Evolutionary conservation across 2,888 invertebrate species (phyloP).

Genomic region (Monoplex corrugatus): DNA sequence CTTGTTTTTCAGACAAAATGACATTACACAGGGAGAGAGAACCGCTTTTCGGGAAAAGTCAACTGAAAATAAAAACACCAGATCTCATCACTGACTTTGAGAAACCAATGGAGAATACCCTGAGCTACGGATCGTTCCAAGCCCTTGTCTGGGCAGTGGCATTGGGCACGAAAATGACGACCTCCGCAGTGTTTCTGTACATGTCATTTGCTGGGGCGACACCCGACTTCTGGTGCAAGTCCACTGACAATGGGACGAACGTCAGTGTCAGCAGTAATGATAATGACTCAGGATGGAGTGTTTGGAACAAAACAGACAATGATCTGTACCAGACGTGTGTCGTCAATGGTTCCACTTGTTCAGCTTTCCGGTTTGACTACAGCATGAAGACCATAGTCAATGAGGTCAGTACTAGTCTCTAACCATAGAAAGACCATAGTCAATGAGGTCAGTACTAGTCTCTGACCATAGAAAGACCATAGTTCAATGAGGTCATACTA

Average conservation of each 20-base stretch:
- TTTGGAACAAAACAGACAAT: neutral
- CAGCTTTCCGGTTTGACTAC: neutral
- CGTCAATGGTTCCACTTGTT: neutral
- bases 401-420: neutral
- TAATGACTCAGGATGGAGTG: neutral
- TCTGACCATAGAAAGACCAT: too few species aligned
- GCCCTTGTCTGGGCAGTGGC: neutral
- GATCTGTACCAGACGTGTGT: neutral
- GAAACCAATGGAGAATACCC: neutral
- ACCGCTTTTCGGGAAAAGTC: too few species aligned
- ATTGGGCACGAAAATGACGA: neutral
- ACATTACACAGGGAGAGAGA: too few species aligned
- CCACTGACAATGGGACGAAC: neutral
- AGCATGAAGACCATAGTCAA: neutral
- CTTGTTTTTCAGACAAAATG: too few species aligned
- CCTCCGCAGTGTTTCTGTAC: neutral
- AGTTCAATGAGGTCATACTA: too few species aligned
- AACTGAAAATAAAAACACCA: too few species aligned
- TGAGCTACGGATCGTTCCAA: neutral
- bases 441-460: neutral
- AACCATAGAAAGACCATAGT: neutral
- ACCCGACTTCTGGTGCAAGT: neutral
- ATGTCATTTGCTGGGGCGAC: constrained; percentile 22
- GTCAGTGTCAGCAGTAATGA: neutral
- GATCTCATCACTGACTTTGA: too few species aligned